phyloP scores from a whole-genome alignment of 2,797 vertebrate genomes.

The Gadopsis marmoratus region DNA sequence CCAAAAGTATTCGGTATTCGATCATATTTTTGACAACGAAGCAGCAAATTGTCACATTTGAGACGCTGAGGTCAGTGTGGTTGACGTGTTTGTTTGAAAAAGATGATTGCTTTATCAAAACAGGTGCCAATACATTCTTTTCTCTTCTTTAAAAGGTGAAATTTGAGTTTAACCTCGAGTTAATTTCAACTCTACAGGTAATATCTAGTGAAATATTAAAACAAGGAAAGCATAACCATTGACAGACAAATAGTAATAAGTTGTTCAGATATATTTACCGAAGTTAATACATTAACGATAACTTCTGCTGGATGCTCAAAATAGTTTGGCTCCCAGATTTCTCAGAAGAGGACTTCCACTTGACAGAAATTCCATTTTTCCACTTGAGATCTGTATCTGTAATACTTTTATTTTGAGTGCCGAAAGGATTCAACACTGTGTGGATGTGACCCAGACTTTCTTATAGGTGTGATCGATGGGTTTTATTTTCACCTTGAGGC shows the following conservation, averaged over 20 bases:
- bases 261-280: neutral
- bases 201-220: slow-evolving; percentile 6
- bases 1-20: too few species aligned
- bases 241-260: neutral
- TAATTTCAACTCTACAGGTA: neutral
- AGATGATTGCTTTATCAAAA: too few species aligned
- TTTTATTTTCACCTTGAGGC: neutral
- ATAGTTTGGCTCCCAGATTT: neutral
- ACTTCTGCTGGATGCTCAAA: neutral
- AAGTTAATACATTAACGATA: neutral
- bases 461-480: neutral
- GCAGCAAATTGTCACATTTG: too few species aligned
- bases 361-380: neutral
- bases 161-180: neutral
- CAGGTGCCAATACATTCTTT: too few species aligned
- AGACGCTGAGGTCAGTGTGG: too few species aligned
- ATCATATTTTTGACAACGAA: too few species aligned
- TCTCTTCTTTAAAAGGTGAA: neutral
- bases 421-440: neutral
- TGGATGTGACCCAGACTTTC: neutral
- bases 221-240: neutral
- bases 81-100: too few species aligned
- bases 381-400: neutral
- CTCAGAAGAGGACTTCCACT: neutral
- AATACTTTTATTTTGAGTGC: neutral